A percentile compares a stretch with the other conserved stretches of the same genome.
Conservation (phyloP, 2,113 vertebrate species). For the Pseudorasbora parva region DNA sequence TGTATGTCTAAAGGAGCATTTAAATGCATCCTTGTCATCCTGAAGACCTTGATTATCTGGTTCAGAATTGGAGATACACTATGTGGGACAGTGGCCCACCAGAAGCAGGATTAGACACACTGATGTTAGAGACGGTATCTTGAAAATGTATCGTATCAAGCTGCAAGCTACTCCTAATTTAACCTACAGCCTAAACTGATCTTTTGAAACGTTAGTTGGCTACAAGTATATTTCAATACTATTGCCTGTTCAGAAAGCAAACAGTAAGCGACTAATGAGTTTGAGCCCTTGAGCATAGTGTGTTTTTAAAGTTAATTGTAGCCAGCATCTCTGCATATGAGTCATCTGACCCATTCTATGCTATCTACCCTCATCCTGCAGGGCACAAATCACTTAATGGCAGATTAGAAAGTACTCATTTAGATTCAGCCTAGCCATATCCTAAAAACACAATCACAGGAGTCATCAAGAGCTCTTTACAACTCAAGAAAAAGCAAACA, state of each 20-base stretch:
- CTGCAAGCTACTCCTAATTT: no score
- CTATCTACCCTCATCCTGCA: not conserved
- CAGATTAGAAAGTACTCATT: conserved; percentile 47
- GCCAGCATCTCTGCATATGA: not conserved
- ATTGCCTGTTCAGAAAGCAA: not conserved
- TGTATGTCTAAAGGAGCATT: no score
- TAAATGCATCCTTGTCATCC: no score
- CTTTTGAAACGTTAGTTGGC: not conserved
- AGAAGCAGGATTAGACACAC: no score
- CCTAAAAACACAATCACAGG: conserved; percentile 51
- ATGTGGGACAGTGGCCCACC: no score
- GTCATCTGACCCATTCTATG: not conserved
- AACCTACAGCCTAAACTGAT: not conserved
- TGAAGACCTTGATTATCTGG: no score
- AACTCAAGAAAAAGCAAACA: conserved; percentile 51
- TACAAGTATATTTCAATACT: not conserved
- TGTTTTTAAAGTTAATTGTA: not conserved
- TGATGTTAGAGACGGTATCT: no score
- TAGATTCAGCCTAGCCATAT: conserved; percentile 48
- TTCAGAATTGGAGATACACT: no score
- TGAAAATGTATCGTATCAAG: no score
- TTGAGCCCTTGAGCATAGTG: not conserved
- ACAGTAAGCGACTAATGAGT: not conserved
- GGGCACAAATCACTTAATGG: conserved; percentile 27
- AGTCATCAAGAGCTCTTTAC: conserved; percentile 53